Evolutionary conservation across 64 coral and sea anemone species (phyloP).

Genomic region (Astreopora myriophthalma): DNA sequence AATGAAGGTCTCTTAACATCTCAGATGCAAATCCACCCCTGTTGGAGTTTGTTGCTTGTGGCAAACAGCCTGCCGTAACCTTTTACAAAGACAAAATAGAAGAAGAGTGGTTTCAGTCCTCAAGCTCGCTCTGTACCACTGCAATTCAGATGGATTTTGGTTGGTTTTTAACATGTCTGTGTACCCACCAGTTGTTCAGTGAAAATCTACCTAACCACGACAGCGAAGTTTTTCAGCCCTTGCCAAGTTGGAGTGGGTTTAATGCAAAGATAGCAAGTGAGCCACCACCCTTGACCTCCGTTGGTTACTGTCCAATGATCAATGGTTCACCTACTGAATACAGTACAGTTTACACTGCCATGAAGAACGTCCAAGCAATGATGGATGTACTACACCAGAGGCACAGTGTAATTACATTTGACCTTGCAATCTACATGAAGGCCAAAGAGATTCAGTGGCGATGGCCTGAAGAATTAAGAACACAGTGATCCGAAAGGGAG

Average conservation of each 20-base stretch:
- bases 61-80: not conserved
- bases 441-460: slow-evolving; percentile 32
- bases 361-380: not conserved
- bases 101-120: too few species aligned
- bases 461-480: slow-evolving; percentile 11
- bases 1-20: not conserved
- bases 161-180: too few species aligned
- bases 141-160: too few species aligned
- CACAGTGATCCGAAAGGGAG: slow-evolving; percentile 12
- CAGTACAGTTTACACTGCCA: slow-evolving; percentile 54
- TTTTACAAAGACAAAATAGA: too few species aligned
- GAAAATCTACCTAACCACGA: too few species aligned
- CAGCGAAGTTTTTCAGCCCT: not conserved
- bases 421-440: slow-evolving; percentile 41
- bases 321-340: slow-evolving; percentile 30
- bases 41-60: not conserved
- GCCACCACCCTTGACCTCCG: not conserved
- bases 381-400: not conserved
- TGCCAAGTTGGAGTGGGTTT: slow-evolving; percentile 48
- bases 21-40: not conserved
- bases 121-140: too few species aligned
- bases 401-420: slow-evolving; percentile 43
- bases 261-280: slow-evolving; percentile 14
- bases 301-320: slow-evolving; percentile 70
- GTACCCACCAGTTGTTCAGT: too few species aligned